phyloP scores from a whole-genome alignment of 2,113 vertebrate species.

The Engystomops pustulosus region DNA sequence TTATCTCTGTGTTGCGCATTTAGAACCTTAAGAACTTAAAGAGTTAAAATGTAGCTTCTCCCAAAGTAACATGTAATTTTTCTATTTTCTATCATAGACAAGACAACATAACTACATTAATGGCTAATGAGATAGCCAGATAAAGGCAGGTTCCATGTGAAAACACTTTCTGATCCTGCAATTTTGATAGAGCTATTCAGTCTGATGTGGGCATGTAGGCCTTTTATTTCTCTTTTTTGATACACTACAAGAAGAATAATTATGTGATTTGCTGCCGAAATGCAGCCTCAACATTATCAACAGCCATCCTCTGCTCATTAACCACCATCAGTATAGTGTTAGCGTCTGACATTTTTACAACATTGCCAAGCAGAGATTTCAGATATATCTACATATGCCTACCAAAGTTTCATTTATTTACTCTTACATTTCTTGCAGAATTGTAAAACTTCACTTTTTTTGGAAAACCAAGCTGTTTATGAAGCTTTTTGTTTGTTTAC shows the following conservation, averaged over 20 bases:
- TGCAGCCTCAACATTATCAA: slow-evolving; percentile 41
- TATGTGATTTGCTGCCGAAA: slow-evolving; percentile 53
- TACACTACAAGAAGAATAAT: slow-evolving; percentile 49
- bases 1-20: too few relatives aligned
- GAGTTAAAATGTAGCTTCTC: neutral
- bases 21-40: neutral
- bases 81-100: slow-evolving; percentile 9
- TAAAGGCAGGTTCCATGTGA: slow-evolving; percentile 45
- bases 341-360: slow-evolving; percentile 30
- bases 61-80: neutral
- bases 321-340: slow-evolving; percentile 43
- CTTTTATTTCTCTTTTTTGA: slow-evolving; percentile 45
- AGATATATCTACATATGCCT: neutral
- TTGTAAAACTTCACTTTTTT: neutral
- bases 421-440: neutral
- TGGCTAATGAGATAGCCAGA: slow-evolving; percentile 48
- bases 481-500: too few relatives aligned
- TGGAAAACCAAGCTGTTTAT: neutral
- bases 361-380: neutral
- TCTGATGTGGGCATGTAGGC: slow-evolving; percentile 31
- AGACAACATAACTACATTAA: slow-evolving; percentile 49
- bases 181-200: slow-evolving; percentile 51
- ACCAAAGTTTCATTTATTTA: neutral
- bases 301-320: slow-evolving; percentile 51
- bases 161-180: slow-evolving; percentile 39